Evolutionary conservation across 1,140 invertebrate species (phyloP).

Genomic region (Asbolus verrucosus): DNA sequence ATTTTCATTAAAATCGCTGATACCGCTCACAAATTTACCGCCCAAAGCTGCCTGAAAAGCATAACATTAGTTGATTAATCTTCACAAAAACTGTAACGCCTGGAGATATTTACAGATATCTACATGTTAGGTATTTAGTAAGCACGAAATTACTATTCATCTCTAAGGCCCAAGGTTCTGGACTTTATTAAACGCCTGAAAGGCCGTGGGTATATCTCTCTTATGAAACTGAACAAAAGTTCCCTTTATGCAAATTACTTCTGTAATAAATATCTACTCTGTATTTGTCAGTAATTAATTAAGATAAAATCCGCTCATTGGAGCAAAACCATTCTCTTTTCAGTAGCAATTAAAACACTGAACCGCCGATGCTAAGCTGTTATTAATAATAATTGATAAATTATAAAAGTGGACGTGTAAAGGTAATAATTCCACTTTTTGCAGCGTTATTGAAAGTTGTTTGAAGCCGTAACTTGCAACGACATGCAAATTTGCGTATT

Average conservation of each 20-base stretch:
- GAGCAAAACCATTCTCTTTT: slow-evolving; percentile 2
- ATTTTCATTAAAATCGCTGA: slow-evolving; percentile 19
- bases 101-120: slow-evolving; percentile 14
- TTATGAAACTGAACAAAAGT: background rate
- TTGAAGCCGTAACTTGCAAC: background rate
- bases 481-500: background rate
- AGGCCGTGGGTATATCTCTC: background rate
- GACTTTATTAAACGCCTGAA: slow-evolving; percentile 7
- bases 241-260: slow-evolving; percentile 8
- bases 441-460: background rate
- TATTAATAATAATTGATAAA: background rate
- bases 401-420: background rate
- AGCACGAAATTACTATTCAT: background rate
- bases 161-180: slow-evolving; percentile 1
- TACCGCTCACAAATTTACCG: slow-evolving; percentile 18
- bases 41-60: slow-evolving; percentile 11
- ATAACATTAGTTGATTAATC: slow-evolving; percentile 38
- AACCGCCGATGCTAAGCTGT: background rate
- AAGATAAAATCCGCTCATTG: background rate
- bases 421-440: background rate
- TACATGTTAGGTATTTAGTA: slow-evolving; percentile 13
- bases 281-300: slow-evolving; percentile 11
- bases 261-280: background rate
- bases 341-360: background rate
- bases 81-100: slow-evolving; percentile 9